Conservation (phyloP, 2,113 vertebrate genomes). For the Dolichotis patagonum region DNA sequence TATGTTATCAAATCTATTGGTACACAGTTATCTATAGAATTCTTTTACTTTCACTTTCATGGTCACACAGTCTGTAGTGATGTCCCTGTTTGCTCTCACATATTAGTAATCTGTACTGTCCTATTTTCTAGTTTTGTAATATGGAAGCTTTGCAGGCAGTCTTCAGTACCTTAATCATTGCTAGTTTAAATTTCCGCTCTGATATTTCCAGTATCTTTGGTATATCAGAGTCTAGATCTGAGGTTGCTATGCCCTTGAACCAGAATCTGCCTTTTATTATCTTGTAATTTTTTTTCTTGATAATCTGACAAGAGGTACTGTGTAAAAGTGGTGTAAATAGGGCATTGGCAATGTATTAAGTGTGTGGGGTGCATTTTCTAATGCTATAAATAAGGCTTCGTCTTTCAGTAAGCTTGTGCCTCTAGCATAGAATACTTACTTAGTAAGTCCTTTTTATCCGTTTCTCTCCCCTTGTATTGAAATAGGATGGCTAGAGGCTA, state of each 20-base stretch:
- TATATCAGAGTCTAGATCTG: not conserved
- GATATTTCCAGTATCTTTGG: not conserved
- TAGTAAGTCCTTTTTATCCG: not conserved
- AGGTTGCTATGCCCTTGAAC: not conserved
- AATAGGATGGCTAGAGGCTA: not conserved
- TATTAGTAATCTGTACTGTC: not conserved
- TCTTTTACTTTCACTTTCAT: not conserved
- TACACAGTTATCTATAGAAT: not conserved
- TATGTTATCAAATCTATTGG: not conserved
- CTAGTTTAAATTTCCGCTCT: not conserved
- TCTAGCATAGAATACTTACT: not conserved
- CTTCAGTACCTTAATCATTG: not conserved
- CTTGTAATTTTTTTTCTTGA: not conserved
- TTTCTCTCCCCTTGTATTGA: not conserved
- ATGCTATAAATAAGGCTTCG: not conserved
- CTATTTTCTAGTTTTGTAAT: not conserved
- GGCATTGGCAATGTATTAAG: not conserved
- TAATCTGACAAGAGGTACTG: not conserved
- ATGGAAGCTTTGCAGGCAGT: not conserved
- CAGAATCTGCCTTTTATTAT: not conserved
- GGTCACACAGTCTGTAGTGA: not conserved
- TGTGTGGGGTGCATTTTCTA: not conserved
- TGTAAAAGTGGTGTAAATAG: not conserved
- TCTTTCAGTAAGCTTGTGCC: not conserved
- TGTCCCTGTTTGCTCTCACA: not conserved